These are phyloP conservation scores for Napeogenes sylphis DNA, from an alignment of 2,888 invertebrate species.

Conservation along the genomic window DNA sequence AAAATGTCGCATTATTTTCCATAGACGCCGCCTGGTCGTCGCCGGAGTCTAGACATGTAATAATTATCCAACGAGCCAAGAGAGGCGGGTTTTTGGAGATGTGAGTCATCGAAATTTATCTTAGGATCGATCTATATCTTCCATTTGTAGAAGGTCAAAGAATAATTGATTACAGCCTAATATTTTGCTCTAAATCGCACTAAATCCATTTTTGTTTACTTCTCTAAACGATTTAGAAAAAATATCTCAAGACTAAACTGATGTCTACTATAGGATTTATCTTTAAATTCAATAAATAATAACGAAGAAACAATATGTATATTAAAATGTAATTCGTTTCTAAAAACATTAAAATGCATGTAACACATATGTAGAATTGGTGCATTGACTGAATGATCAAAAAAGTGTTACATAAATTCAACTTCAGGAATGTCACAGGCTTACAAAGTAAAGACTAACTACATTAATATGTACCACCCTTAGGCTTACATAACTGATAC, in stretches of 20 bases:
- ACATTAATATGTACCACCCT: constrained; percentile 14
- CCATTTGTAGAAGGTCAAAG: constrained; percentile 52
- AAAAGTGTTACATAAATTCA: constrained; percentile 8
- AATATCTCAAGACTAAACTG: too few relatives aligned
- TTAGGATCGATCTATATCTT: constrained; percentile 64
- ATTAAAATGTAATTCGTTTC: too few relatives aligned
- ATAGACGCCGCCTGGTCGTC: constrained; percentile 62
- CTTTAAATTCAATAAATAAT: too few relatives aligned
- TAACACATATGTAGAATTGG: too few relatives aligned
- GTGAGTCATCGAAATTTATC: constrained; percentile 67
- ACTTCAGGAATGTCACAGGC: constrained; percentile 8
- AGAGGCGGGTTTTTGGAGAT: constrained; percentile 62
- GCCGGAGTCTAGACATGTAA: constrained; percentile 73
- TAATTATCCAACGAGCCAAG: constrained; percentile 69
- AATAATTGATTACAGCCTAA: constrained; percentile 48
- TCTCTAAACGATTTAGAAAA: constrained; percentile 20
- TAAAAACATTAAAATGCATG: too few relatives aligned
- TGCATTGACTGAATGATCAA: too few relatives aligned
- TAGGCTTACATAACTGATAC: constrained; percentile 19
- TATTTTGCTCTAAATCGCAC: constrained; percentile 39
- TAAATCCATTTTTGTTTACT: constrained; percentile 28
- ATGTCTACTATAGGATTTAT: too few relatives aligned
- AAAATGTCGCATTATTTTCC: constrained; percentile 53
- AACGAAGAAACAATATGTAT: too few relatives aligned
- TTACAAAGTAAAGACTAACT: constrained; percentile 16